Conservation (phyloP, 1,140 invertebrate genomes). For the Drosophila bipectinata region DNA sequence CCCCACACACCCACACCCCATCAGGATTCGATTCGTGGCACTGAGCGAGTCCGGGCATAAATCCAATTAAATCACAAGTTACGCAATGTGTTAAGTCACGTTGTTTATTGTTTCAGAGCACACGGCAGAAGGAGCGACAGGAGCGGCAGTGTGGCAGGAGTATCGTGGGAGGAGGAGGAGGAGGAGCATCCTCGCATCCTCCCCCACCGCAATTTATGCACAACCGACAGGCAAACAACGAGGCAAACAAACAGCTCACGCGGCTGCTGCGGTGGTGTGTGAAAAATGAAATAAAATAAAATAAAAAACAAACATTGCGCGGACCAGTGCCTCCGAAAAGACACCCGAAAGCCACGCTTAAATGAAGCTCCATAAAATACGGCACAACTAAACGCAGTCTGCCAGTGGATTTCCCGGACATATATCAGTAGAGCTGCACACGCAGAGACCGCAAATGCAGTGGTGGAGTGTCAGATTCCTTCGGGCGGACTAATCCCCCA, state of each 20-base stretch:
- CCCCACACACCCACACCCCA: not conserved
- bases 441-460: conserved; percentile 19
- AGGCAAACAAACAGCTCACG: conserved; percentile 62
- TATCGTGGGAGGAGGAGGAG: not conserved
- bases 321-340: not conserved
- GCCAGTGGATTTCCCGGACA: conserved; percentile 38
- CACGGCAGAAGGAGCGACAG: conserved; percentile 14
- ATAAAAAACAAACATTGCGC: conserved; percentile 21
- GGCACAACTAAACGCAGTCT: conserved; percentile 58
- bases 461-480: not conserved
- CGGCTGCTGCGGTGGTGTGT: conserved; percentile 47
- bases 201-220: conserved; percentile 72
- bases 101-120: conserved; percentile 76
- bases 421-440: conserved; percentile 44
- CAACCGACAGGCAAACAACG: conserved; percentile 66
- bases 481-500: conserved; percentile 20
- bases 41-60: conserved; percentile 61
- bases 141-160: not conserved
- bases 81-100: conserved; percentile 81
- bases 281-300: conserved; percentile 44
- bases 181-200: conserved; percentile 6
- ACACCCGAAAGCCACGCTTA: conserved; percentile 2
- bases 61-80: conserved; percentile 82
- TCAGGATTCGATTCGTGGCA: conserved; percentile 9
- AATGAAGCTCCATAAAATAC: conserved; percentile 49